Conservation (phyloP, 2,888 invertebrate species). For the Itoplectis maculator region DNA sequence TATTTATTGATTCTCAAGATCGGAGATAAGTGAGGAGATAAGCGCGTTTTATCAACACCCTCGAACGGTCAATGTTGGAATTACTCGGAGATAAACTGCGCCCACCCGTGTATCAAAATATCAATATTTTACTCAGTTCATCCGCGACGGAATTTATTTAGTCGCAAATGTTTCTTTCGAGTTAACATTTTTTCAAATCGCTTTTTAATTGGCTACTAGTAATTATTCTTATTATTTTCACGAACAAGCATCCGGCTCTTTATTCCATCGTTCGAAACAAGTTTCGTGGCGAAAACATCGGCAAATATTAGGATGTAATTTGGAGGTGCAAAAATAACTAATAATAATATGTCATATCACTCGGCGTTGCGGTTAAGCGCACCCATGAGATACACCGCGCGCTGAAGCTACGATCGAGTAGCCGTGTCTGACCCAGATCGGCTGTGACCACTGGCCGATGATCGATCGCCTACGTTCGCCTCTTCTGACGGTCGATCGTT, state of each 20-base stretch:
- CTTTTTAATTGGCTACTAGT: too few relatives aligned
- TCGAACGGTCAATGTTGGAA: background rate
- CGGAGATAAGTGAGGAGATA: background rate
- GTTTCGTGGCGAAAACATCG: background rate
- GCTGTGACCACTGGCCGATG: slow-evolving; percentile 64
- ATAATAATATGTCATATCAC: slow-evolving; percentile 1
- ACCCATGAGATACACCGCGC: slow-evolving; percentile 5
- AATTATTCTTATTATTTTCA: too few relatives aligned
- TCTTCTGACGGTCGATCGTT: slow-evolving; percentile 65
- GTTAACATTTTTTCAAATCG: too few relatives aligned
- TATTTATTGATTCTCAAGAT: background rate
- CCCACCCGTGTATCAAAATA: background rate
- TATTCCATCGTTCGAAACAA: background rate
- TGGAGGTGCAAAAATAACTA: background rate
- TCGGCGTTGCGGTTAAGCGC: background rate
- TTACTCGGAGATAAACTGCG: background rate
- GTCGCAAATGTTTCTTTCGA: too few relatives aligned
- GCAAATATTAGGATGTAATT: background rate
- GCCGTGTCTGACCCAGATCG: slow-evolving; percentile 64
- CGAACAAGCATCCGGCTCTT: too few relatives aligned
- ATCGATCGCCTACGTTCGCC: slow-evolving; percentile 65
- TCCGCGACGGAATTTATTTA: too few relatives aligned
- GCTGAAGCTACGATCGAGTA: slow-evolving; percentile 5
- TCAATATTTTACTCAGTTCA: background rate
- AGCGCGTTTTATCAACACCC: background rate